Evolutionary conservation across 1,140 invertebrate species (phyloP).

Genomic region (Tribolium castaneum): DNA sequence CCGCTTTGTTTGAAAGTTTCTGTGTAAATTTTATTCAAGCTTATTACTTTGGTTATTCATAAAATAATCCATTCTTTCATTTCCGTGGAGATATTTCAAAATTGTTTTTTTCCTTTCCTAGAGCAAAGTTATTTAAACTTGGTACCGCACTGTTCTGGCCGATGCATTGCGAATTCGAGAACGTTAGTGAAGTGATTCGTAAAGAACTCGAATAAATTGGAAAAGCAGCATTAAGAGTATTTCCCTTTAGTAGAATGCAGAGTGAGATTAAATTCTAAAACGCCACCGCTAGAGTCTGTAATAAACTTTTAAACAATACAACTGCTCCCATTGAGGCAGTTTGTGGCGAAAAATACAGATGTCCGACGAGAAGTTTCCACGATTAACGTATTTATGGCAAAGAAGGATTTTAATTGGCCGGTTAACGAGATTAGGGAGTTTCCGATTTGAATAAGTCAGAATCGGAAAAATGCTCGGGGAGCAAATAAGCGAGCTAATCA

Average conservation of each 20-base stretch:
- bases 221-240: not conserved
- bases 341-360: not conserved
- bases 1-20: too few relatives aligned
- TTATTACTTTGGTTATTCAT: too few relatives aligned
- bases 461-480: not conserved
- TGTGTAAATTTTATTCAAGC: too few relatives aligned
- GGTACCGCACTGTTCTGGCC: not conserved
- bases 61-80: not conserved
- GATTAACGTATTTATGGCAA: conserved; percentile 4
- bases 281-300: not conserved
- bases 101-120: not conserved
- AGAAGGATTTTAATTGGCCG: not conserved
- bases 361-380: too few relatives aligned
- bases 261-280: conserved; percentile 5
- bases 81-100: not conserved
- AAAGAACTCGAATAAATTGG: not conserved
- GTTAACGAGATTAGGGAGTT: not conserved
- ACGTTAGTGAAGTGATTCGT: conserved; percentile 7
- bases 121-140: not conserved
- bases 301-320: conserved; percentile 1
- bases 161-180: not conserved
- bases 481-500: conserved; percentile 8
- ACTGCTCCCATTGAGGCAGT: not conserved
- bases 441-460: conserved; percentile 20
- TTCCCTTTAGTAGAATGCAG: conserved; percentile 1